A percentile compares a stretch with the other conserved stretches of the same genome.
Conservation (phyloP, 2,888 invertebrate genomes). For the Dryobota labecula region DNA sequence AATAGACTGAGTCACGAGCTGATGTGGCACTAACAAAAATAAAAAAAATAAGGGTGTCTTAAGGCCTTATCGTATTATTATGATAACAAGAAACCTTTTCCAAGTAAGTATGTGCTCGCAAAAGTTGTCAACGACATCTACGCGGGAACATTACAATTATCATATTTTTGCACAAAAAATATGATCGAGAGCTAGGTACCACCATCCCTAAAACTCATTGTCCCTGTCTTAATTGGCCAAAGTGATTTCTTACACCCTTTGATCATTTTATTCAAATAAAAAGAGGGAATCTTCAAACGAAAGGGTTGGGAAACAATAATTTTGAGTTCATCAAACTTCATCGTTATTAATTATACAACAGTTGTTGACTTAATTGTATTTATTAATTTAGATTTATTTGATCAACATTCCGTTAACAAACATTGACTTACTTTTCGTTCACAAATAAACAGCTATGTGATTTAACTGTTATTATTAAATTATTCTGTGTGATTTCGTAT, state of each 20-base stretch:
- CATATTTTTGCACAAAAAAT: constrained; percentile 44
- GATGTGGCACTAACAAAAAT: constrained; percentile 58
- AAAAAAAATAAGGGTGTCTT: constrained; percentile 62
- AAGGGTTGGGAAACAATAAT: constrained; percentile 55
- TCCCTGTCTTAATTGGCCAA: constrained; percentile 16
- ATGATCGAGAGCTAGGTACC: not conserved
- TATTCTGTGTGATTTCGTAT: constrained; percentile 13
- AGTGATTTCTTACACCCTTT: constrained; percentile 32
- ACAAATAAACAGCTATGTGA: constrained; percentile 36
- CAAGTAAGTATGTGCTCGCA: constrained; percentile 52
- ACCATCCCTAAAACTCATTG: not conserved
- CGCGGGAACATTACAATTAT: constrained; percentile 54
- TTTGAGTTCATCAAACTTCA: constrained; percentile 57
- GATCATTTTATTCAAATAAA: constrained; percentile 42
- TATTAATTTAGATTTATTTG: constrained; percentile 50
- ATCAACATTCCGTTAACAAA: constrained; percentile 40
- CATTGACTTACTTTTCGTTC: constrained; percentile 53
- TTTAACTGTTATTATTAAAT: constrained; percentile 48
- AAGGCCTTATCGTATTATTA: constrained; percentile 64
- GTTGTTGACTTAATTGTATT: constrained; percentile 48
- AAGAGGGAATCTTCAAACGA: constrained; percentile 35
- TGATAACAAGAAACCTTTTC: constrained; percentile 64
- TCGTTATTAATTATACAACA: constrained; percentile 54
- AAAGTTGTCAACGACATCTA: constrained; percentile 59
- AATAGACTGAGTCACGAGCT: constrained; percentile 55